Base-by-base conservation (phyloP, 2,888 invertebrate species). In the Elmis aenea region DNA sequence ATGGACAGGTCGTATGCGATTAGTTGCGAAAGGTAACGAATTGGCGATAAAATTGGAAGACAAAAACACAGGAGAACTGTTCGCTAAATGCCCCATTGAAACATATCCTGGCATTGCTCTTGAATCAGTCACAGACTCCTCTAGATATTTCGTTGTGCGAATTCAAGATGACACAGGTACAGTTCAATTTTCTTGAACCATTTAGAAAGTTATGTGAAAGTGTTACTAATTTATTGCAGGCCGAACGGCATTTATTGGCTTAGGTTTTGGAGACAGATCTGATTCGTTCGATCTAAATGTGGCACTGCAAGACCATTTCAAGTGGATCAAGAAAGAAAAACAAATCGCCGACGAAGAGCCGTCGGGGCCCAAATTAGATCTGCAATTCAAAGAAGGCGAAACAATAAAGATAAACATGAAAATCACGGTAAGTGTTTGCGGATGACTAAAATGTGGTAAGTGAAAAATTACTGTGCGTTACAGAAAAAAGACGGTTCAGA, bases 241-340 rank as follows among this genome's bases (percentile, higher is more conserved):
- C 10, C 74, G 90, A 48, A 80, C 80, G 53, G 99, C 97, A 10
- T 99, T 93, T 62, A 89, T 99, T 61, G 99, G 99, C 1, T 76
- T 97, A 33, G 99, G 99, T 6, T 99, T 97, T 71, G 86, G 92
- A 1, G 99, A 99, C 67, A 77, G 99, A 51, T 92, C 95, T 12
- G 99, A 99, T 69, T 95, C 97, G 27, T 99, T 99, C 73, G 99
- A 99, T 72, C 74, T 99, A 43, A 97, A 99, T 72, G 99, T 99
- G 14, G 88, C 97, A 21, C 73, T 99, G 32, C 99, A 97, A 73
- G 95, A 96, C 68, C 95, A 96, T 66, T 97, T 97, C 63, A 97
- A 97, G 72, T 91, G 85, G 85, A 70, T 91, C 26, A 87, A 86
- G 64, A 87, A 83, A 66, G 82, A 80, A 47, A 83, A 85, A 61